These are phyloP conservation scores for Sisyra terminalis DNA, from an alignment of 2,888 invertebrate genomes.

Conservation along the genomic window DNA sequence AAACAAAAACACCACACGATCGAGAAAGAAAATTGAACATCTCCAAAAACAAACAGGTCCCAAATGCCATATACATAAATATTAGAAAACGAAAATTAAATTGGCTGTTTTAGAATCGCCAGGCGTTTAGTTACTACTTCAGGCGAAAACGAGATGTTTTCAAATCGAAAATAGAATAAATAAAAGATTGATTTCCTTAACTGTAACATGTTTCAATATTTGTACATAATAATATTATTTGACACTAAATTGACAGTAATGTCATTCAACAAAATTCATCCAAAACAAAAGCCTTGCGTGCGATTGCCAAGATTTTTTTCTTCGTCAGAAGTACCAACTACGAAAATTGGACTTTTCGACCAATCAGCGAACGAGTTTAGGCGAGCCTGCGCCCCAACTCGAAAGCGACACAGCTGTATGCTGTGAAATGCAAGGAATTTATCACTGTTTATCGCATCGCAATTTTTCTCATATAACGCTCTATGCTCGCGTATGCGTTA, in stretches of 20 bases:
- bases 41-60: no score
- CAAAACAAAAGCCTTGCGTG: conserved; percentile 19
- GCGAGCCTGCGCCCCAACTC: no score
- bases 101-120: conserved; percentile 5
- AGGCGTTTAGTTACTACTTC: conserved; percentile 4
- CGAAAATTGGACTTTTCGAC: not conserved
- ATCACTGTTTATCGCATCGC: conserved; percentile 3
- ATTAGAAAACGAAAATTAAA: conserved; percentile 2
- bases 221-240: conserved; percentile 3
- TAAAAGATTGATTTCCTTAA: not conserved
- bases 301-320: conserved; percentile 6
- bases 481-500: no score
- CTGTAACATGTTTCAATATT: conserved; percentile 5
- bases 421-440: not conserved
- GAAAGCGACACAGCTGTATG: not conserved
- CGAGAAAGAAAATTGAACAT: no score
- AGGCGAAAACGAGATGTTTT: not conserved
- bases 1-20: no score
- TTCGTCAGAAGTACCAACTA: not conserved
- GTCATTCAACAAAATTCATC: conserved; percentile 19
- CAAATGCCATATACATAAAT: conserved; percentile 2
- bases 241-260: conserved; percentile 14
- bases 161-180: no score
- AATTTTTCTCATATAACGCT: no score
- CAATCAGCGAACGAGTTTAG: not conserved